Evolutionary conservation across 2,113 vertebrate species (phyloP).

Genomic region (Alligator mississippiensis): DNA sequence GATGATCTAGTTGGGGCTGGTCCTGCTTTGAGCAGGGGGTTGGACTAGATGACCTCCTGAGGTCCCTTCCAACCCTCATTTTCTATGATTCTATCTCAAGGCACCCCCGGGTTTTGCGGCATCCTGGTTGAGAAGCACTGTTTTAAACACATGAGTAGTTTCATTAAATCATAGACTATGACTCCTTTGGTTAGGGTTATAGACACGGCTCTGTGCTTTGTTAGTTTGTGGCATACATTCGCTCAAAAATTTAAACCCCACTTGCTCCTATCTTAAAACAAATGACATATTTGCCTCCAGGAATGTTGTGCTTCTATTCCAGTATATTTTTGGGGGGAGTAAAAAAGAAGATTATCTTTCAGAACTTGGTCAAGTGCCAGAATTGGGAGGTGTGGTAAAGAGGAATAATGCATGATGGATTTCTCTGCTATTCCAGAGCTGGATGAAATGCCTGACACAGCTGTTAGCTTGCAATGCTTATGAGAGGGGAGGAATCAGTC

Average conservation of each 20-base stretch:
- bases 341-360: constrained; percentile 24
- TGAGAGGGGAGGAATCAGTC: constrained; percentile 64
- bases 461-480: constrained; percentile 63
- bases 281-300: neutral
- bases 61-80: no score
- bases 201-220: accelerated
- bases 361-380: constrained; percentile 10
- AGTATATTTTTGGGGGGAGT: constrained; percentile 30
- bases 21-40: no score
- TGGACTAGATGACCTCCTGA: no score
- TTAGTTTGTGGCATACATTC: neutral
- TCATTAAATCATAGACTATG: neutral
- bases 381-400: constrained; percentile 52
- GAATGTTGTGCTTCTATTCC: neutral
- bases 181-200: neutral
- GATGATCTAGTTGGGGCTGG: no score
- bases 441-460: constrained; percentile 71
- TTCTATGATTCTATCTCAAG: no score
- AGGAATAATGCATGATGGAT: constrained; percentile 59
- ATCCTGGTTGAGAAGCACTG: no score
- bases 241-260: neutral
- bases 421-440: constrained; percentile 58
- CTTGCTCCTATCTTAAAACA: neutral
- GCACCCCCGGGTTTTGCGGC: no score
- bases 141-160: neutral